These are phyloP conservation scores for Tipula vernalis DNA, from an alignment of 2,888 invertebrate genomes.

Conservation along the genomic window DNA sequence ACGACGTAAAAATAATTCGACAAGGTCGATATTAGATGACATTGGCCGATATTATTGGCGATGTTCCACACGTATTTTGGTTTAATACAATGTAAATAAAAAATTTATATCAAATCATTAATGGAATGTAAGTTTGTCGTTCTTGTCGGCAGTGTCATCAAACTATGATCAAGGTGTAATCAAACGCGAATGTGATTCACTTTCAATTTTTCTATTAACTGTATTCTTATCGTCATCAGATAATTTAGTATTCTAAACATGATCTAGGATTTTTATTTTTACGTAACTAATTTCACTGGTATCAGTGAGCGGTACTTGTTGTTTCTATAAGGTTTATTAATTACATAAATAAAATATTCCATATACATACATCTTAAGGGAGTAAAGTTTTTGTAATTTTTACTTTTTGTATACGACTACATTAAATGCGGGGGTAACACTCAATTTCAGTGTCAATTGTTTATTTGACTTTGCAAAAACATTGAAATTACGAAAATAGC, in stretches of 20 bases:
- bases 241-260: not conserved
- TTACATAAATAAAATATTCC: not conserved
- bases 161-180: not conserved
- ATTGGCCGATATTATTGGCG: conserved; percentile 9
- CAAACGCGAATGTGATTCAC: not conserved
- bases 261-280: not conserved
- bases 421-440: not conserved
- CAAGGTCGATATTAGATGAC: conserved; percentile 9
- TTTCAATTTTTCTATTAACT: not conserved
- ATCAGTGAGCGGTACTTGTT: not conserved
- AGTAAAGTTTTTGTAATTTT: not conserved
- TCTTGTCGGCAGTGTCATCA: not conserved
- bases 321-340: not conserved
- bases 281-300: not conserved
- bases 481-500: not conserved
- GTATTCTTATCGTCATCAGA: not conserved
- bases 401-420: not conserved
- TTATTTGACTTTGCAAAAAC: not conserved
- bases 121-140: not conserved
- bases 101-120: not conserved
- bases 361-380: not conserved
- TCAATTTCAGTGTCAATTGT: not conserved
- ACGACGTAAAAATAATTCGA: not conserved
- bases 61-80: not conserved
- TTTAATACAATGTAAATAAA: not conserved